Evolutionary conservation across 2,797 vertebrate species (phyloP).

Genomic region (Eutrigla gurnardus): DNA sequence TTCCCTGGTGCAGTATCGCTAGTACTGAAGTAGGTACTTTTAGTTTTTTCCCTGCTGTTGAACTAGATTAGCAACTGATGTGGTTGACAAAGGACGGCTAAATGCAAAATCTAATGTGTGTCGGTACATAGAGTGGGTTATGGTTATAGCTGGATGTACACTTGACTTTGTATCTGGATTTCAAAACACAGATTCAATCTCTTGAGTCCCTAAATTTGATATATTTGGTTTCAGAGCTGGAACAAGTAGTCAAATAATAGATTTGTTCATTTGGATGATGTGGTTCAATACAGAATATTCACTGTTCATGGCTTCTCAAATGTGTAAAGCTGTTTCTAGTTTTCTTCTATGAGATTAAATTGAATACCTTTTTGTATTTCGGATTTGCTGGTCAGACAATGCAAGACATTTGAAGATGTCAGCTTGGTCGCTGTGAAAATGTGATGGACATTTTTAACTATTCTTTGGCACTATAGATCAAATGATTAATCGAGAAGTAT

Average conservation of each 20-base stretch:
- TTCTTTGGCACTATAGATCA: not conserved
- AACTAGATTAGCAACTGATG: constrained; percentile 39
- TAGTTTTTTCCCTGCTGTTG: constrained; percentile 32
- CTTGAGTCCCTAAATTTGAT: not conserved
- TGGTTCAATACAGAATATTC: not conserved
- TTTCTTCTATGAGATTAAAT: not conserved
- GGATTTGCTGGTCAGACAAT: not conserved
- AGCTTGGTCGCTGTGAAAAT: not conserved
- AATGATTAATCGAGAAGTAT: not conserved
- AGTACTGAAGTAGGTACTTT: constrained; percentile 35
- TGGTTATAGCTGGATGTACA: constrained; percentile 10
- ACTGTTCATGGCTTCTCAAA: not conserved
- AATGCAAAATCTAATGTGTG: constrained; percentile 32
- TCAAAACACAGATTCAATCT: not conserved
- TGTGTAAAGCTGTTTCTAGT: not conserved
- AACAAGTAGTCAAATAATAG: not conserved
- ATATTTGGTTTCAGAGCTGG: not conserved
- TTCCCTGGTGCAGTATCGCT: constrained; percentile 41
- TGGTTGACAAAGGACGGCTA: constrained; percentile 17
- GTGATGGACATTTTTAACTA: not conserved
- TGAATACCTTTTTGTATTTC: not conserved
- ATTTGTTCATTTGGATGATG: not conserved
- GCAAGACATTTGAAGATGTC: not conserved
- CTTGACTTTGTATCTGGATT: constrained; percentile 18
- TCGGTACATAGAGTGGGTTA: constrained; percentile 1